Base-by-base conservation (phyloP, 30 jellyfish, hydroid and myxozoan genomes). In the Sanderia malayensis region DNA sequence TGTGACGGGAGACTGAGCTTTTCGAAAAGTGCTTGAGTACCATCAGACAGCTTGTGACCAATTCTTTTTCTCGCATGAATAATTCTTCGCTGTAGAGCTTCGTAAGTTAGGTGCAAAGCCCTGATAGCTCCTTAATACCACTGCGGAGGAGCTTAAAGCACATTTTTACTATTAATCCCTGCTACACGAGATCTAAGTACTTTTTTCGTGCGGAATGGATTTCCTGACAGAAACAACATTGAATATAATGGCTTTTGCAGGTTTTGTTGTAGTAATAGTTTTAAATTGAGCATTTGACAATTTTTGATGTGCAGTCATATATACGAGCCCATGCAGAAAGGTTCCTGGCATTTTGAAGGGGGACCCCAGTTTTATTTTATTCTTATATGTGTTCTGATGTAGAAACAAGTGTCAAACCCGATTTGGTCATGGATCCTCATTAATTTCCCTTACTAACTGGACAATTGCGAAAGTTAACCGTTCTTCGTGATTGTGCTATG, bases 301-400 rank as follows among this genome's bases (percentile, higher is more conserved):
- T 31, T 67, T 21, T 67, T 23, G 66, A 46, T 25, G 44, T 24
- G 66, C 63, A 67, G 46, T 66, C 49, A 22, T 1, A 37, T 70
- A 70, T 47, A 17, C 29, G 82, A 46, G 70, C 82, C 81, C 58
- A 71, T 70, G 71, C 82, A 71, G 82, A 70, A 71, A 58, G 4
- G 82, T 70, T 70, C 82, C 82, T 70, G 82, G 82, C 71, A 70
- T 46, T 70, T 70, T 70, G 26, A 21, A 70, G 82, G 25, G 82
- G 82, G 82, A 70, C 82, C 82, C 82, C 82, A 70, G 22, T 70
- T 46, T 70, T 70, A 70, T 70, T 44, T 70, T 70, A 31, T 8
- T 70, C 82, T 45, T 27, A 19, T 70, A 53, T 70, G 70, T 70
- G 28, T 44, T 70, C 34, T 70, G 82, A 70, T 70, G 82, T 70